Conservation (phyloP, 1,140 invertebrate genomes). For the honey bee (Apis mellifera) region DNA sequence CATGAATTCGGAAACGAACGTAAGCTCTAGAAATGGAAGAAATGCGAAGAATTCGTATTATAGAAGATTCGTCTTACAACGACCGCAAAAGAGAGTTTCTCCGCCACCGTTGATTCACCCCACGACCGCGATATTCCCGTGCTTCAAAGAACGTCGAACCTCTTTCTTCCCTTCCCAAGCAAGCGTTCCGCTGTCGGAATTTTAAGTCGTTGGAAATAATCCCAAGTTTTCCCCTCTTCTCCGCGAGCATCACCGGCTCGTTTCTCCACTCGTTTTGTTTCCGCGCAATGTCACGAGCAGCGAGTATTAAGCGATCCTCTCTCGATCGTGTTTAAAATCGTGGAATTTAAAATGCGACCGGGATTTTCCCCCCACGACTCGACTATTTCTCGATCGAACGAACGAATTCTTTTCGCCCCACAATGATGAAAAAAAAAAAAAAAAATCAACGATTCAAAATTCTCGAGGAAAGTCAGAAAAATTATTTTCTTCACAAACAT, state of each 20-base stretch:
- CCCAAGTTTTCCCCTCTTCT: neutral
- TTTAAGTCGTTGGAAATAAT: neutral
- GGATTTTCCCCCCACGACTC: neutral
- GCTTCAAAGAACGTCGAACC: conserved; percentile 12
- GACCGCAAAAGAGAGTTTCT: neutral
- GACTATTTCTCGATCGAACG: neutral
- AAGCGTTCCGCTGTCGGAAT: neutral
- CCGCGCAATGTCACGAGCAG: neutral
- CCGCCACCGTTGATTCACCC: neutral
- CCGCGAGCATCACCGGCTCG: neutral
- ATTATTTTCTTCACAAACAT: neutral
- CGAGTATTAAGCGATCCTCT: neutral
- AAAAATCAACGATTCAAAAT: too few relatives aligned
- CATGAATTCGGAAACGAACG: too few relatives aligned
- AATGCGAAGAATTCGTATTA: conserved; percentile 41
- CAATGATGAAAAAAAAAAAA: too few relatives aligned
- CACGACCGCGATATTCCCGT: conserved; percentile 5
- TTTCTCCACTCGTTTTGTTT: neutral
- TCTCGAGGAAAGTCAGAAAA: too few relatives aligned
- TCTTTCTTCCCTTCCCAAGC: neutral
- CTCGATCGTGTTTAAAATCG: conserved; percentile 1
- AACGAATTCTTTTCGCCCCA: too few relatives aligned
- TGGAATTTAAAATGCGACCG: conserved; percentile 31
- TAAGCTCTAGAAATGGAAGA: conserved; percentile 1
- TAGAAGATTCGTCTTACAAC: conserved; percentile 1